These are phyloP conservation scores for Falco punctatus DNA, from an alignment of 2,113 vertebrate species.

Conservation along the genomic window DNA sequence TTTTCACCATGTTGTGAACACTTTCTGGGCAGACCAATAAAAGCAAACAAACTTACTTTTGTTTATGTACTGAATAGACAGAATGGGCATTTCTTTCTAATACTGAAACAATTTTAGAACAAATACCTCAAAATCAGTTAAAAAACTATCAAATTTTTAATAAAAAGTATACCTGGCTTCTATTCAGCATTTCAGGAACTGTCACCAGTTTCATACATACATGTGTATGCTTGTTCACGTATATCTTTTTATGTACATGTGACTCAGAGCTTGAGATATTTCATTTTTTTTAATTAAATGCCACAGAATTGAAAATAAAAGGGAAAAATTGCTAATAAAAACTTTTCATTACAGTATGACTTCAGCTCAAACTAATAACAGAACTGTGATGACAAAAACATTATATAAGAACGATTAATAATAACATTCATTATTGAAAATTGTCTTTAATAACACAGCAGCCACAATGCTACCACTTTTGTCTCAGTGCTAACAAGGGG, in stretches of 20 bases:
- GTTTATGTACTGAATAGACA: not conserved
- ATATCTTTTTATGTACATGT: not conserved
- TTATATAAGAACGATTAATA: not conserved
- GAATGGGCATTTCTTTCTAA: not conserved
- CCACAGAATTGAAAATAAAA: not conserved
- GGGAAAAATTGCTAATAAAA: not conserved
- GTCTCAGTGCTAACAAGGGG: not conserved
- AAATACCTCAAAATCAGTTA: not conserved
- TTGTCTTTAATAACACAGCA: not conserved
- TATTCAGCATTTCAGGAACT: not conserved
- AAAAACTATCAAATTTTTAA: not conserved
- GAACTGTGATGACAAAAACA: not conserved
- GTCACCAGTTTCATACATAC: not conserved
- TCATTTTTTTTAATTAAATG: not conserved
- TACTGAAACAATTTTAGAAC: not conserved
- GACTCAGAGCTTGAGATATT: not conserved
- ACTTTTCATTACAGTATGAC: not conserved
- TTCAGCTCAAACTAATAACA: not conserved
- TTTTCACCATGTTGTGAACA: not conserved
- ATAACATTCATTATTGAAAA: not conserved
- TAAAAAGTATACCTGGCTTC: not conserved
- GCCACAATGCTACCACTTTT: not conserved
- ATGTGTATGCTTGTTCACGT: not conserved
- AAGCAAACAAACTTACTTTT: not conserved
- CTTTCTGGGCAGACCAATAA: not conserved